phyloP scores from a whole-genome alignment of 2,888 invertebrate genomes.

The Spodoptera littoralis region DNA sequence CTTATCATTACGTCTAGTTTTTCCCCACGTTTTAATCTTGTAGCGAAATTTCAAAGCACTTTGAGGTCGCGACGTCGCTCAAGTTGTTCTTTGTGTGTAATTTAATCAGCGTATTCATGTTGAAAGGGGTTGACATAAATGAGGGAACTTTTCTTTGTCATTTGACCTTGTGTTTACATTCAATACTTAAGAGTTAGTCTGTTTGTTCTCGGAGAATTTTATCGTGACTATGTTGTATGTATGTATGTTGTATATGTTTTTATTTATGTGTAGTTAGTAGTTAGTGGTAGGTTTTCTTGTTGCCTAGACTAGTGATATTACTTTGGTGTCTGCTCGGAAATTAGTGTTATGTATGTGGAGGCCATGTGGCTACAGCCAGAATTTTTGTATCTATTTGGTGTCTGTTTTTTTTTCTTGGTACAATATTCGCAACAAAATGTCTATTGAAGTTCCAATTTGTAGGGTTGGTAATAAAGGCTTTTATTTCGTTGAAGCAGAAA shows the following conservation, averaged over 20 bases:
- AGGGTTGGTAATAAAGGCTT: no score
- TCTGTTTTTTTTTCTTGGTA: no score
- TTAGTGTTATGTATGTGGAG: no score
- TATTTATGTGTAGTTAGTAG: slow-evolving; percentile 6
- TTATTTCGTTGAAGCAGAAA: no score
- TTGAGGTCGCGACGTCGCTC: slow-evolving; percentile 50
- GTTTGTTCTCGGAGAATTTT: slow-evolving; percentile 39
- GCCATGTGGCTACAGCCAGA: no score
- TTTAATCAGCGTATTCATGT: slow-evolving; percentile 57
- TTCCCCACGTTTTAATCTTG: slow-evolving; percentile 44
- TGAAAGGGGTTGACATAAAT: slow-evolving; percentile 56
- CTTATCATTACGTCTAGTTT: slow-evolving; percentile 25
- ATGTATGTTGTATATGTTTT: slow-evolving; percentile 13
- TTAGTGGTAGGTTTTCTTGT: neutral
- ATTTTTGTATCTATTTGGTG: no score
- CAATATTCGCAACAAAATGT: no score
- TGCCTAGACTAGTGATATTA: neutral
- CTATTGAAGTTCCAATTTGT: no score
- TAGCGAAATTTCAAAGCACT: slow-evolving; percentile 41
- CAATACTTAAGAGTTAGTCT: slow-evolving; percentile 40
- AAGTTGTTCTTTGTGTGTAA: slow-evolving; percentile 52
- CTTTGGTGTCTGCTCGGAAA: no score
- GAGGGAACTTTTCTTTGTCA: slow-evolving; percentile 51
- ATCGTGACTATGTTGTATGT: slow-evolving; percentile 24
- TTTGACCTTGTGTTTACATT: slow-evolving; percentile 47